Evolutionary conservation across 2,113 vertebrate genomes (phyloP).

Genomic region (Periophthalmus modestus): DNA sequence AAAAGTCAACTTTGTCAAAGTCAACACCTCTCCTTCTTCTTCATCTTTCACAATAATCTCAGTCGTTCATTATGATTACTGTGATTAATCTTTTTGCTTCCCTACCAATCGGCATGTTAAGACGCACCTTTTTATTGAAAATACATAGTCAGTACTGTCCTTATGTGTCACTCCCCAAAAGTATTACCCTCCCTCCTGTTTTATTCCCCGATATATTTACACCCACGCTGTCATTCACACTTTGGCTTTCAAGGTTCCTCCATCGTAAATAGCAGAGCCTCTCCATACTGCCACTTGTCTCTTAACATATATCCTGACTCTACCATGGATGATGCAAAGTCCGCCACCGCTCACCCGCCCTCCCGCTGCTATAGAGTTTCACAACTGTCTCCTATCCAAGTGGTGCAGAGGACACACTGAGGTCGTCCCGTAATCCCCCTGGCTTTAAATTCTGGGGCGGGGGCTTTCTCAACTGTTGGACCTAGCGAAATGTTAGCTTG

Average conservation of each 20-base stretch:
- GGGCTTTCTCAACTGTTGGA: constrained; percentile 37
- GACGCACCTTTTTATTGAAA: no score
- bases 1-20: no score
- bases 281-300: not conserved
- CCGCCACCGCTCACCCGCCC: not conserved
- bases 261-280: constrained; percentile 19
- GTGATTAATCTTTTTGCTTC: no score
- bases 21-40: no score
- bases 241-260: constrained; percentile 18
- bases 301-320: constrained; percentile 1
- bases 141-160: no score
- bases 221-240: constrained; percentile 10
- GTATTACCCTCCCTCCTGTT: not conserved
- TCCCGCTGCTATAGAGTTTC: constrained; percentile 23
- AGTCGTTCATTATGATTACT: no score
- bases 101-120: no score
- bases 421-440: constrained; percentile 55
- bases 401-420: constrained; percentile 56
- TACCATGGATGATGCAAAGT: constrained; percentile 14
- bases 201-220: constrained; percentile 11
- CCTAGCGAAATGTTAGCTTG: constrained; percentile 50
- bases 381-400: constrained; percentile 24
- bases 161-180: no score
- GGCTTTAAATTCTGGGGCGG: constrained; percentile 25
- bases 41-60: no score